Conservation (phyloP, 1,140 invertebrate species). For the Hycleus cichorii region DNA sequence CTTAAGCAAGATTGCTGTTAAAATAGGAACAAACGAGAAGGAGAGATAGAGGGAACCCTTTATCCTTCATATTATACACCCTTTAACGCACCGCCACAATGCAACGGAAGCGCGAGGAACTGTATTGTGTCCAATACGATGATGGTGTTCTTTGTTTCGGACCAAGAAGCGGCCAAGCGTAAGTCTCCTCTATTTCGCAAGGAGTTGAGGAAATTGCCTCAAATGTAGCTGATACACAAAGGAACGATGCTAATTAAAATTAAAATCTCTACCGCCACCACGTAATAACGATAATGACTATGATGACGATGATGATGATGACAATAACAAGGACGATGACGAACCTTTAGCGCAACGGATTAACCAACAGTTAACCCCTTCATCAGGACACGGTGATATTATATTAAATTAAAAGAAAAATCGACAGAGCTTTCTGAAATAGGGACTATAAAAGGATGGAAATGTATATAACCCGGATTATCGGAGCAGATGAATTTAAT, state of each 20-base stretch:
- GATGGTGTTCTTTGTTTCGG: conserved; percentile 35
- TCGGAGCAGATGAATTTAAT: too few relatives aligned
- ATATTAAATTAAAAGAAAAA: background rate
- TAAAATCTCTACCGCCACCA: conserved; percentile 25
- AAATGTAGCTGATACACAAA: conserved; percentile 40
- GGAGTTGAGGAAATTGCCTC: conserved; percentile 38
- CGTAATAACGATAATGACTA: conserved; percentile 9
- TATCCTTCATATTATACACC: conserved; percentile 39
- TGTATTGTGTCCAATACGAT: conserved; percentile 40
- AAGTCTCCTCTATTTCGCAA: conserved; percentile 27
- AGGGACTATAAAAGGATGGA: background rate
- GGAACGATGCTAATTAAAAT: conserved; percentile 39
- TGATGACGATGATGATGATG: too few relatives aligned
- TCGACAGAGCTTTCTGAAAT: background rate
- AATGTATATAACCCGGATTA: background rate
- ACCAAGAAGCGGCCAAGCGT: conserved; percentile 38
- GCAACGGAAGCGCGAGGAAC: conserved; percentile 40
- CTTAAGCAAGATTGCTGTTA: conserved; percentile 25
- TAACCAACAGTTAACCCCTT: background rate
- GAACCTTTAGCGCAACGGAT: background rate
- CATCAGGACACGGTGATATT: background rate
- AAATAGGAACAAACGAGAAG: conserved; percentile 9
- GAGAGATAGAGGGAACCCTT: conserved; percentile 19
- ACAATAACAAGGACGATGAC: background rate
- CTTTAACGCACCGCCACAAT: conserved; percentile 43